Evolutionary conservation across 2,888 invertebrate species (phyloP).

Genomic region (Melipona bicolor): DNA sequence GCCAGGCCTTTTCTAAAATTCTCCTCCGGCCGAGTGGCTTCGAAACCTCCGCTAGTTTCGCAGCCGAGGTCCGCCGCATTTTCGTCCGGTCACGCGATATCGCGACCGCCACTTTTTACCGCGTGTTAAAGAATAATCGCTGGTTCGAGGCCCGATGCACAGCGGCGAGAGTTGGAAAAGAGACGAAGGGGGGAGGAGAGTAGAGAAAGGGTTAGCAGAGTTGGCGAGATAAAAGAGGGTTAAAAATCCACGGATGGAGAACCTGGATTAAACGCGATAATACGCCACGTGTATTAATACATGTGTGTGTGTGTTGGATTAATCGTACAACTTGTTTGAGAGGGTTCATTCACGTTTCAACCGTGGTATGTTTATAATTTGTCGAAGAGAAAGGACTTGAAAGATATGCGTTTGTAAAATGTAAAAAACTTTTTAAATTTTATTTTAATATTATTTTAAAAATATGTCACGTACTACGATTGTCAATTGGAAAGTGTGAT

Average conservation of each 20-base stretch:
- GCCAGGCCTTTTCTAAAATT: constrained; percentile 24
- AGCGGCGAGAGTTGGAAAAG: too few species aligned
- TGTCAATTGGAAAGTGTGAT: too few species aligned
- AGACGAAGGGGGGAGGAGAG: neutral
- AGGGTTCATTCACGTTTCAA: too few species aligned
- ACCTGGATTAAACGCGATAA: constrained; percentile 68
- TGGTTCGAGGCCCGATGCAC: neutral
- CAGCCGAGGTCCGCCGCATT: constrained; percentile 4
- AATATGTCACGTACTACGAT: too few species aligned
- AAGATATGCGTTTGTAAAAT: too few species aligned
- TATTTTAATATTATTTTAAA: too few species aligned
- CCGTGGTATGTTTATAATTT: too few species aligned
- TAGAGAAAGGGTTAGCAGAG: neutral
- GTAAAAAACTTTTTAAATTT: too few species aligned
- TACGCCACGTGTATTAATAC: constrained; percentile 13
- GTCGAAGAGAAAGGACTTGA: too few species aligned
- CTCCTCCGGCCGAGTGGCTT: neutral
- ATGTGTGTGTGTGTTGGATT: too few species aligned
- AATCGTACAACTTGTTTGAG: too few species aligned
- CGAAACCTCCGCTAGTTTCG: neutral
- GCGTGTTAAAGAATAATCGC: constrained; percentile 47
- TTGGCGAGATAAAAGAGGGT: neutral
- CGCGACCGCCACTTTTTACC: constrained; percentile 37
- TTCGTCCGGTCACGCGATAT: constrained; percentile 44
- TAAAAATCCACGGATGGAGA: constrained; percentile 37